These are phyloP conservation scores for Trematomus bernacchii DNA, from an alignment of 2,797 vertebrate genomes.

Conservation along the genomic window DNA sequence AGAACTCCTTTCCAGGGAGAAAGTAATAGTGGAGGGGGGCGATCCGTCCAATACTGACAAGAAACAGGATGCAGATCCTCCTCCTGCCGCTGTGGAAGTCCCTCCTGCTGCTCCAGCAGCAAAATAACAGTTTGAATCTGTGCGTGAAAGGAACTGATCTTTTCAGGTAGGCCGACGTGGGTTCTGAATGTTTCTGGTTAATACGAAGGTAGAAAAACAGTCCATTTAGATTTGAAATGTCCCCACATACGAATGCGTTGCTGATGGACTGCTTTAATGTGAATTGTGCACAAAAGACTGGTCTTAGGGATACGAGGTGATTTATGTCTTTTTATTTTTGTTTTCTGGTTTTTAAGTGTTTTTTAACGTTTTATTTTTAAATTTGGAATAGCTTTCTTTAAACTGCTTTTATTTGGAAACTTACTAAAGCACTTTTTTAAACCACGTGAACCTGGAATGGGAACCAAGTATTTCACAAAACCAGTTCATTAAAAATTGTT, in stretches of 20 bases:
- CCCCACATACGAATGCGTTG: neutral
- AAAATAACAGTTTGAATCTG: conserved; percentile 32
- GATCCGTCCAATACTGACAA: conserved; percentile 30
- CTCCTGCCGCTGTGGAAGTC: conserved; percentile 49
- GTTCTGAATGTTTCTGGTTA: conserved; percentile 25
- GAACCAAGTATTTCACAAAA: neutral
- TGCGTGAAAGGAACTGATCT: conserved; percentile 6
- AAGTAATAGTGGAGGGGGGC: conserved; percentile 5
- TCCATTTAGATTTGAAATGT: conserved; percentile 22
- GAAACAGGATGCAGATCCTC: conserved; percentile 26
- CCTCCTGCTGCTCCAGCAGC: conserved; percentile 27
- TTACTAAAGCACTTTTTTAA: conserved; percentile 22
- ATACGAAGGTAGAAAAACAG: conserved; percentile 10
- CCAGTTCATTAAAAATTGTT: neutral
- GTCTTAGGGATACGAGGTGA: neutral
- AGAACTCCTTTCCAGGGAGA: conserved; percentile 30
- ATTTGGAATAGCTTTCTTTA: neutral
- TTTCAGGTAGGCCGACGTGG: neutral
- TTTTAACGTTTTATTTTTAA: conserved; percentile 17
- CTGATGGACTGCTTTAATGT: conserved; percentile 28
- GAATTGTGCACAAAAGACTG: conserved; percentile 24
- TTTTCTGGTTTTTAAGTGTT: conserved; percentile 14
- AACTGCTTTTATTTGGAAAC: conserved; percentile 7
- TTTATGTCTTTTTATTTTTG: neutral
- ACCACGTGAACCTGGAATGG: neutral